Evolutionary conservation across 2,888 invertebrate genomes (phyloP), one percentile per base, ranked within the genome.

Genomic region (Keiferia lycopersicella): DNA sequence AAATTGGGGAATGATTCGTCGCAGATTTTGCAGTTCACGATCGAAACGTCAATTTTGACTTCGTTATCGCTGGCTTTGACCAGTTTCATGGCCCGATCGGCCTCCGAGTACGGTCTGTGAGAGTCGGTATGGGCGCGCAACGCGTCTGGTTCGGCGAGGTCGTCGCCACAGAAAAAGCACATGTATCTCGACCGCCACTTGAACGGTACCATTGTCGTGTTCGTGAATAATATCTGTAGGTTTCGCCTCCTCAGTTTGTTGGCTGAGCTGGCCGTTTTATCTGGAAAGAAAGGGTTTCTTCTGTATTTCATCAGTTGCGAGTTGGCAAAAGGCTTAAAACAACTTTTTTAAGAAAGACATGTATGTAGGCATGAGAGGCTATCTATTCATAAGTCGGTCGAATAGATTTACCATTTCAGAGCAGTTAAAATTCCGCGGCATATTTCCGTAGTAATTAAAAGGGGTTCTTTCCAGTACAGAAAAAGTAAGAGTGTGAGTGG

Each of bases 271-370:
- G 73, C 73, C 72, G 78, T 76, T 71, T 74, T 73, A 88, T 82
- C 90, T 90, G 90, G 82, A 90, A 90, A 87, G 77, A 86, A 86
- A 87, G 79, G 75, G 72, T 75, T 72, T 75, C 61, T 65, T 73
- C 71, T 77, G 68, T 73, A 68, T 56, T 56, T 56, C 16, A 16
- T 16, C 30, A n/a, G 22, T 12, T 11, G 20, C 22, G 14, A 22
- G 22, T 20, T 18, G 48, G 48, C n/a, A 48, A 48, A 50, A 50
- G 20, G 20, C 12, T 50, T 18, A 50, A 8, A 53, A 12, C 12
- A 53, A 45, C n/a, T 0, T n/a, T 16, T n/a, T 10, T 4, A 16
- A n/a, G 45, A 4, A n/a, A n/a, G 45, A 4, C 4, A 34, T 10
- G 8, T 8, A 34, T 8, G 8, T 34, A 4, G 34, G 34, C 34